Evolutionary conservation across 2,113 vertebrate genomes (phyloP), one percentile per base, ranked within the genome.

Genomic region (Hypanus sabinus): DNA sequence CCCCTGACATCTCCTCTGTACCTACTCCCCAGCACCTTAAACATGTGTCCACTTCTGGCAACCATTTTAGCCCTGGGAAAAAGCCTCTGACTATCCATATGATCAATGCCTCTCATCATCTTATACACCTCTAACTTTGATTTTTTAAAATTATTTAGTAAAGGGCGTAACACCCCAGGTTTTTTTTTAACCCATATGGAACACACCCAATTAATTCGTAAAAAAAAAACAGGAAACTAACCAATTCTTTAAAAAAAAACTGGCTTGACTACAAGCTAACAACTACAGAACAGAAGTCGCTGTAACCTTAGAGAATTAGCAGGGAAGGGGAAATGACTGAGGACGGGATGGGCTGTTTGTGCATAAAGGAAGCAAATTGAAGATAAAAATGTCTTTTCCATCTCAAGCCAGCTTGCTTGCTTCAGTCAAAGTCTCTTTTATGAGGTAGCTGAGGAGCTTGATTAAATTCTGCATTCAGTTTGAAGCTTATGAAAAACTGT

Each of bases 391-490:
- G 22, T 8, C 46, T 11, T 27, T 85, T 85, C 46, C 83, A 87
- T n/a, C 55, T 92, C 27, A 11, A 73, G 94, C 71, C 36, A 94
- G 81, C 94, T 46, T 76, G 92, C 81, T 88, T 33, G 65, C 94
- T 83, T 83, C 93, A 94, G 62, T 94, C 95, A 94, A 87, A 95
- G 92, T 95, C 94, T 88, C 30, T 11, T 27, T 55, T 94, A 93
- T 95, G 95, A 95, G 85, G 94, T 95, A 95, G 79, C 87, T 90
- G 96, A 96, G 96, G 95, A 94, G 94, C 94, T 95, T 95, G 94
- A 95, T 94, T 94, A 94, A 95, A 95, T 96, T 97, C 95, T 96
- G 85, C 95, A 77, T 7, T 68, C 6, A 0, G 36, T 9, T 33
- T 46, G 94, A 62, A 95, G 93, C 14, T 90, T 38, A 22, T 0